phyloP scores from a whole-genome alignment of 2,113 vertebrate genomes.

The Paratilapia polleni region DNA sequence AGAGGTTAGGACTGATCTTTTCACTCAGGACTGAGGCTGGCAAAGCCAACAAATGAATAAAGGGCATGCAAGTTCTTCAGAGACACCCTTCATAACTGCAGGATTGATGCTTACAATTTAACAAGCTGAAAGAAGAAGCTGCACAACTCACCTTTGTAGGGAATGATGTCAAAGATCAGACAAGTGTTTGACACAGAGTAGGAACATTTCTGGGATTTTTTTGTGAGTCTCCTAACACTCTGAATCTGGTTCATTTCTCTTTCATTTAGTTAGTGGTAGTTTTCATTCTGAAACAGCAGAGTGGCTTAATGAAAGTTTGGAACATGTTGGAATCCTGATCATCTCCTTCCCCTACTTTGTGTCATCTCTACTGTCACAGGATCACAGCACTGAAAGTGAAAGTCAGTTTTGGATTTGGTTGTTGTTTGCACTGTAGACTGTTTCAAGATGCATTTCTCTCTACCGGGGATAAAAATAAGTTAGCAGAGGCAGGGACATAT shows the following conservation, averaged over 20 bases:
- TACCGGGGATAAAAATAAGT: background rate
- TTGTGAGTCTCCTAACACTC: background rate
- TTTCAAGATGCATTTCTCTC: too few relatives aligned
- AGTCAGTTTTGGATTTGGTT: background rate
- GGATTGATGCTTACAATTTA: background rate
- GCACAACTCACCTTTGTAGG: background rate
- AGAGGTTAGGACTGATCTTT: background rate
- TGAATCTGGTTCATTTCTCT: background rate
- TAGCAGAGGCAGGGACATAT: background rate
- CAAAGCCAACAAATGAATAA: background rate
- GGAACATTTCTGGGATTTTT: background rate
- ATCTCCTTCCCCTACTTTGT: background rate
- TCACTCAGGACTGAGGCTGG: background rate
- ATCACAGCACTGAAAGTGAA: background rate
- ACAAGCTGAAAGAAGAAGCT: background rate
- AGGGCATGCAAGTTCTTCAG: background rate
- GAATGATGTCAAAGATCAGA: background rate
- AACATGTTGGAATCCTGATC: background rate
- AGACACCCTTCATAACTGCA: too few relatives aligned
- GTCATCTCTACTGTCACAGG: background rate
- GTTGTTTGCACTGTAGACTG: background rate
- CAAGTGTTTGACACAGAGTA: background rate
- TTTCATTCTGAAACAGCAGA: background rate
- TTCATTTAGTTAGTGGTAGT: background rate
- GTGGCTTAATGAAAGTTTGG: background rate